Evolutionary conservation across 2,113 vertebrate genomes (phyloP).

Genomic region (Rhinoderma darwinii): DNA sequence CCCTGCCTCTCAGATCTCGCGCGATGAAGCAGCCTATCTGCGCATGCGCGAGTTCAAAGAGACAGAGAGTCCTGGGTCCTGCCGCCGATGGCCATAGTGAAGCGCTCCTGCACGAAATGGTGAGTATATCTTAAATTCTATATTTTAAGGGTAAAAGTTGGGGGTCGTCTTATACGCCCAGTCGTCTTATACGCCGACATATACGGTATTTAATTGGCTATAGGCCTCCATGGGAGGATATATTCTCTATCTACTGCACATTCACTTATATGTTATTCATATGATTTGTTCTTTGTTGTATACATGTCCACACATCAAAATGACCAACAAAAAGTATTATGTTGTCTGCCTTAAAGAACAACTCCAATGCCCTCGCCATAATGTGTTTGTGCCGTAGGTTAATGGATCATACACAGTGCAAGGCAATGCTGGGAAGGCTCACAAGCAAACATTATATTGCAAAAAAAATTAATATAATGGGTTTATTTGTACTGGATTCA

Average conservation of each 20-base stretch:
- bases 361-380: background rate
- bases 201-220: background rate
- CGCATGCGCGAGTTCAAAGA: too few relatives aligned
- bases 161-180: too few relatives aligned
- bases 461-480: conserved; percentile 49
- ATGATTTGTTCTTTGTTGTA: background rate
- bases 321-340: background rate
- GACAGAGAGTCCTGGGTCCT: too few relatives aligned
- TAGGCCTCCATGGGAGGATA: background rate
- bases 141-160: too few relatives aligned
- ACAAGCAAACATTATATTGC: conserved; percentile 25
- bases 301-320: background rate
- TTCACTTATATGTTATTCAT: background rate
- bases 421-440: conserved; percentile 26
- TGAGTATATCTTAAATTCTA: too few relatives aligned
- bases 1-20: too few relatives aligned
- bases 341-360: background rate
- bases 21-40: too few relatives aligned
- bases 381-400: conserved; percentile 41
- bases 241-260: background rate
- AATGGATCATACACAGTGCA: conserved; percentile 19
- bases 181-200: too few relatives aligned
- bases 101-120: too few relatives aligned
- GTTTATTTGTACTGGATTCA: conserved; percentile 58
- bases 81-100: too few relatives aligned